Conservation (phyloP, 2,888 invertebrate genomes). For the Noctua comes region DNA sequence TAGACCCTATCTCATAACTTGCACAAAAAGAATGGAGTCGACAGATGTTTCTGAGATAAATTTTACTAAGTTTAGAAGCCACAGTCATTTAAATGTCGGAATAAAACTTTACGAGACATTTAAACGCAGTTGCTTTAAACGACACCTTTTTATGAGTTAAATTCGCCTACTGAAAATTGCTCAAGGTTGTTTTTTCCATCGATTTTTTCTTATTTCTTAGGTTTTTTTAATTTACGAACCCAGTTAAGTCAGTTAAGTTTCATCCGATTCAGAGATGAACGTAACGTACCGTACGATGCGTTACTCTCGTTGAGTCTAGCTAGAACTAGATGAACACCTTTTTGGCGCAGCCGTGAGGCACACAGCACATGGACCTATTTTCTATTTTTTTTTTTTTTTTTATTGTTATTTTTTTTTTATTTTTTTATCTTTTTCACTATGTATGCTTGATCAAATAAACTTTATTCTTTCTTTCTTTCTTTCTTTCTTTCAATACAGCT, state of each 20-base stretch:
- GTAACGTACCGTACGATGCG: background rate
- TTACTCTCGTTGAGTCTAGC: background rate
- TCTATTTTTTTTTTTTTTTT: too few relatives aligned
- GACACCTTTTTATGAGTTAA: slow-evolving; percentile 43
- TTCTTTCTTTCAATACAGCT: too few relatives aligned
- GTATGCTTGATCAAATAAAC: too few relatives aligned
- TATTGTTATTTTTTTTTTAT: too few relatives aligned
- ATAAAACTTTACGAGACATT: slow-evolving; percentile 58
- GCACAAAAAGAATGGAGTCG: slow-evolving; percentile 31
- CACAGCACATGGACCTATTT: too few relatives aligned
- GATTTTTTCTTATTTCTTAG: background rate
- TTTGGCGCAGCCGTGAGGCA: too few relatives aligned
- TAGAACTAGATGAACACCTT: background rate
- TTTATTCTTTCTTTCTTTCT: too few relatives aligned
- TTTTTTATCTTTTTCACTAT: too few relatives aligned
- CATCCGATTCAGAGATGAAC: background rate
- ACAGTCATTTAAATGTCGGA: slow-evolving; percentile 51
- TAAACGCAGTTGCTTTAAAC: slow-evolving; percentile 54
- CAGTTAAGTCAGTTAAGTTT: background rate
- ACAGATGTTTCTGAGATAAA: slow-evolving; percentile 55
- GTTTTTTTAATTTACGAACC: background rate
- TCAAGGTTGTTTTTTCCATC: slow-evolving; percentile 12
- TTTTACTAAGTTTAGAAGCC: slow-evolving; percentile 47
- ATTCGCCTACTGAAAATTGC: slow-evolving; percentile 31
- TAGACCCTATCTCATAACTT: slow-evolving; percentile 16